A percentile compares a stretch with the other conserved stretches of the same genome.
phyloP scores from a whole-genome alignment of 2,797 vertebrate genomes.

The Amphiprion clarkii region DNA sequence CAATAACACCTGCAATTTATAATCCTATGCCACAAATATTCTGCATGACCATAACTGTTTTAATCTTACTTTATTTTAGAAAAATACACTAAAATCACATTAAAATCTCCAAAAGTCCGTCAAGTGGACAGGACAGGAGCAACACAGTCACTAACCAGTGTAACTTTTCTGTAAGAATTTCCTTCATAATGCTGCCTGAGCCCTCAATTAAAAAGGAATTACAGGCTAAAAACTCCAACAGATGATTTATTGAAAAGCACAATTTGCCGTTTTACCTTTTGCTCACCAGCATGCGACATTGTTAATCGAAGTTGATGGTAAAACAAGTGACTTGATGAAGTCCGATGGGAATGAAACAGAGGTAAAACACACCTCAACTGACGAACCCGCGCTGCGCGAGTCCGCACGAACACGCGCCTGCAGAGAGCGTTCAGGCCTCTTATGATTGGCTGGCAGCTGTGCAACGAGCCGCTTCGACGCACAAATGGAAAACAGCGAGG shows the following conservation, averaged over 20 bases:
- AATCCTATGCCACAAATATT: neutral
- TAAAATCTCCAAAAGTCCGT: neutral
- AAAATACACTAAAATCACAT: neutral
- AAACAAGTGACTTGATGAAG: neutral
- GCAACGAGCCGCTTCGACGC: conserved; percentile 5
- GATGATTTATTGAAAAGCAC: neutral
- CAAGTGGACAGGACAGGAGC: neutral
- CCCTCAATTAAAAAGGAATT: neutral
- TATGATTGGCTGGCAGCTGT: conserved; percentile 44
- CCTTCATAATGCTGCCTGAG: neutral
- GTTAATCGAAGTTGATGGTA: neutral
- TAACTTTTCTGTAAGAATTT: neutral
- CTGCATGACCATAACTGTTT: neutral
- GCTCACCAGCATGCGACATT: conserved; percentile 56
- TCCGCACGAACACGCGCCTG: conserved; percentile 1
- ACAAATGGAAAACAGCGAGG: neutral
- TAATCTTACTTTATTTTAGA: neutral
- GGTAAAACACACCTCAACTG: neutral
- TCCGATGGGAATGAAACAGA: neutral
- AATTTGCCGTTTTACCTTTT: conserved; percentile 62
- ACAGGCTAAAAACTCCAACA: neutral
- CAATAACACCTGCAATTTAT: neutral
- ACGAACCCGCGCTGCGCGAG: fast-evolving
- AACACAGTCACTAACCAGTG: neutral
- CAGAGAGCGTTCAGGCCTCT: neutral